These are phyloP conservation scores for Rhipidura dahli DNA, from an alignment of 2,113 vertebrate genomes.

Conservation along the genomic window DNA sequence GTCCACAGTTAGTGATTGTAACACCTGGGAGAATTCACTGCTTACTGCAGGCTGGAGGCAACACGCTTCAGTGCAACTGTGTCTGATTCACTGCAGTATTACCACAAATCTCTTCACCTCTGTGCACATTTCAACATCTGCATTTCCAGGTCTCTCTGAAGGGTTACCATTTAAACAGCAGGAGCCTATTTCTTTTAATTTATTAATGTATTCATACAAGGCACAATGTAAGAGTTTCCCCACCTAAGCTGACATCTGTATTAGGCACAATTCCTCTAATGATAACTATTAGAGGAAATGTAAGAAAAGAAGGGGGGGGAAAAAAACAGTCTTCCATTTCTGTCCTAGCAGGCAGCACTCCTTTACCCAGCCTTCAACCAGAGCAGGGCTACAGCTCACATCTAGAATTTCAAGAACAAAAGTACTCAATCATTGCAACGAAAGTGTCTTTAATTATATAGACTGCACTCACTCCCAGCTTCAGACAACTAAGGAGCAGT, in stretches of 20 bases:
- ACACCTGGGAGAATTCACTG: neutral
- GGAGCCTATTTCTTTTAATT: neutral
- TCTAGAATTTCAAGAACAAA: neutral
- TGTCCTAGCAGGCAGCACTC: neutral
- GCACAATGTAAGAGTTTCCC: neutral
- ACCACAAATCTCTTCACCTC: neutral
- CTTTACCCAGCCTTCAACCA: neutral
- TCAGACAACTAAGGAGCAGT: neutral
- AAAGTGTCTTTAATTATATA: neutral
- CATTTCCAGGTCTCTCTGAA: neutral
- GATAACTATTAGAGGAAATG: neutral
- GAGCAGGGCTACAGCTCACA: neutral
- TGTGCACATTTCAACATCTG: neutral
- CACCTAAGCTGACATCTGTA: neutral
- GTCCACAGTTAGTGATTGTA: rapidly evolving
- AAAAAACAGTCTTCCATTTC: neutral
- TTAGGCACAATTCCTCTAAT: too few species aligned
- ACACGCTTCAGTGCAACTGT: rapidly evolving
- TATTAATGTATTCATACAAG: neutral
- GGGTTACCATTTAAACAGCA: neutral
- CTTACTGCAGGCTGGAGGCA: neutral
- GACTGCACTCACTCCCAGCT: neutral
- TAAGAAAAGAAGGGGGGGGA: neutral
- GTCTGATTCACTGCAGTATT: rapidly evolving
- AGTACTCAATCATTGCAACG: neutral